Evolutionary conservation across 2,888 invertebrate species (phyloP).

Genomic region (Cenopis cana): DNA sequence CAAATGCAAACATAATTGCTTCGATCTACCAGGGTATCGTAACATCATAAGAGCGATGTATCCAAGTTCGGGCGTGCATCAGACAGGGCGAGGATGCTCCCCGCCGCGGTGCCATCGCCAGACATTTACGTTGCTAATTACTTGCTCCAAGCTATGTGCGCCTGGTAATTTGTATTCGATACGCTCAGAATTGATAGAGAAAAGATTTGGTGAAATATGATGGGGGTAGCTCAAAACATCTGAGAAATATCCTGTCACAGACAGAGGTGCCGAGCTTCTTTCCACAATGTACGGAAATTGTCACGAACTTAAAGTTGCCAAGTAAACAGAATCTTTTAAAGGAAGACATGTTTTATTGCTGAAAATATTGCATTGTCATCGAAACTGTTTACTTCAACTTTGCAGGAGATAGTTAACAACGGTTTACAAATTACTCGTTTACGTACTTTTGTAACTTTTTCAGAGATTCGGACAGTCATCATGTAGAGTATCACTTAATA

Average conservation of each 20-base stretch:
- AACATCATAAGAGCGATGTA: constrained; percentile 40
- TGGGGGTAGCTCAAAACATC: background rate
- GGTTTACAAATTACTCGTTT: background rate
- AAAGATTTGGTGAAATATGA: background rate
- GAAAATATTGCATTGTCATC: constrained; percentile 26
- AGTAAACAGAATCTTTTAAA: constrained; percentile 20
- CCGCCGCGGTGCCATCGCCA: constrained; percentile 46
- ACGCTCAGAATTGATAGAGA: constrained; percentile 7
- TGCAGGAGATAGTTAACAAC: constrained; percentile 4
- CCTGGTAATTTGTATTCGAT: constrained; percentile 38
- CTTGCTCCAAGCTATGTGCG: constrained; percentile 32
- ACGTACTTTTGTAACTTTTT: constrained; percentile 1
- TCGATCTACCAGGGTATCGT: constrained; percentile 26
- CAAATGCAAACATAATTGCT: background rate
- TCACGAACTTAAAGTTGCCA: constrained; percentile 18
- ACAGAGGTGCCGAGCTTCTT: background rate
- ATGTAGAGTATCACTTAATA: background rate
- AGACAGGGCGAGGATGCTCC: constrained; percentile 41
- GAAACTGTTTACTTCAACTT: constrained; percentile 15
- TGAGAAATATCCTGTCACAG: background rate
- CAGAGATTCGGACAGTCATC: background rate
- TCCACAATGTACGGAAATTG: constrained; percentile 1
- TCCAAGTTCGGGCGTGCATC: constrained; percentile 40
- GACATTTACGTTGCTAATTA: constrained; percentile 41
- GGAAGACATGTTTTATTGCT: constrained; percentile 18